Evolutionary conservation across 2,888 invertebrate species (phyloP).

Genomic region (Eupeodes luniger): DNA sequence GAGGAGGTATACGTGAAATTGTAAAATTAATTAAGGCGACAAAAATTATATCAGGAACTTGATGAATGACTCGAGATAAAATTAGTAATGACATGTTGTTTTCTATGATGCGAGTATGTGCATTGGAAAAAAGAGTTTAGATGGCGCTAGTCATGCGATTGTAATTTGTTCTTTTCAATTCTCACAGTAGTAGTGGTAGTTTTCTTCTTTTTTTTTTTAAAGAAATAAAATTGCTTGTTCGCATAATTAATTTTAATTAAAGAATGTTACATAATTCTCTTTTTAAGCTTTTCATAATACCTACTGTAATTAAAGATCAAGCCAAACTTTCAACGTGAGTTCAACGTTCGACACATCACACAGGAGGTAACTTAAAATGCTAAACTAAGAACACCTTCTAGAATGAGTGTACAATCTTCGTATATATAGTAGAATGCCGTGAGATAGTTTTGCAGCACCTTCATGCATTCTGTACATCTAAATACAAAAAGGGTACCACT

Average conservation of each 20-base stretch:
- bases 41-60: conserved; percentile 23
- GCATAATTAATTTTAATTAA: conserved; percentile 72
- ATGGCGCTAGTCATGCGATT: conserved; percentile 49
- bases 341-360: conserved; percentile 56
- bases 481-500: conserved; percentile 27
- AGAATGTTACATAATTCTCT: conserved; percentile 20
- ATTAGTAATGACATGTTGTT: conserved; percentile 31
- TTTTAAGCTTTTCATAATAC: conserved; percentile 28
- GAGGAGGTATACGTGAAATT: neutral
- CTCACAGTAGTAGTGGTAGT: neutral
- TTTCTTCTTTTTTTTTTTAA: conserved; percentile 9
- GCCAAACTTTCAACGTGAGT: conserved; percentile 31
- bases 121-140: neutral
- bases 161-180: conserved; percentile 20
- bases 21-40: conserved; percentile 1
- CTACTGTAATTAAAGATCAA: conserved; percentile 56
- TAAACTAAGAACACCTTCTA: conserved; percentile 62
- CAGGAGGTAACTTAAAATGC: conserved; percentile 50
- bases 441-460: conserved; percentile 62
- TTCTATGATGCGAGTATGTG: no score
- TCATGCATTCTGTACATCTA: conserved; percentile 9
- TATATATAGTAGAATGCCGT: conserved; percentile 47
- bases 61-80: conserved; percentile 6
- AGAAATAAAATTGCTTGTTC: conserved; percentile 55
- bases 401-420: neutral